Base-by-base conservation (phyloP, 2,797 vertebrate genomes). In the Thripadectes ignobilis region DNA sequence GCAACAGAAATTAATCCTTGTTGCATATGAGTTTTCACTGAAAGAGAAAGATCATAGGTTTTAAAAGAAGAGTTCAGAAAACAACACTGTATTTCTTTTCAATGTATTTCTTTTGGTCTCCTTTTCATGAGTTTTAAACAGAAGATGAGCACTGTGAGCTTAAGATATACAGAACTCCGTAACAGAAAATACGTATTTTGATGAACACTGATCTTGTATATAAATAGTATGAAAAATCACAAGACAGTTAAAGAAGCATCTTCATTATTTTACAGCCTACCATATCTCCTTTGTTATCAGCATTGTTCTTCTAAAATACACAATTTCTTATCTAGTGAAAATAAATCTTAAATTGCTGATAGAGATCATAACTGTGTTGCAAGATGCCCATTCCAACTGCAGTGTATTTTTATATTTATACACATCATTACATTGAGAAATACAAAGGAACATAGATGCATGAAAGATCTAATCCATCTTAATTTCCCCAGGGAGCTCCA, bases 1-100 rank as follows among this genome's bases (percentile, higher is more conserved):
- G 99, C 99, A 72, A 99, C 98, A 78, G 99, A 99, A 89, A 99
- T 99, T 93, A 99, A 98, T 94, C 99, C 99, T 92, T 99, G 99
- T 78, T 99, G 99, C 96, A 99, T 99, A 29, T 99, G 99, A 67
- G 98, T 99, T 95, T 99, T 99, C 97, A 99, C 99, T 99, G 97
- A 43, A 93, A 98, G 94, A 95, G 38, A 95, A 94, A 92, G 52
- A 86, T 63, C 21, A 85, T 1, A n/a, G 23, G 7, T 57, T 93
- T 93, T 88, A 68, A 78, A 88, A 59, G 15, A 52, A 66, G 13
- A 75, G 39, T 62, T 84, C 62, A 30, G 65, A 68, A 89, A 92
- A 75, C 46, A 84, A 49, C 39, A 59, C 13, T 14, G 36, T 38
- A 38, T 38, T 38, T 38, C 36, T 38, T 38, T 38, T 38, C 36